Percentiles rank a stretch among this genome's conserved stretches.
Evolutionary conservation across 2,797 vertebrate species (phyloP).

Genomic region (Morelia viridis): DNA sequence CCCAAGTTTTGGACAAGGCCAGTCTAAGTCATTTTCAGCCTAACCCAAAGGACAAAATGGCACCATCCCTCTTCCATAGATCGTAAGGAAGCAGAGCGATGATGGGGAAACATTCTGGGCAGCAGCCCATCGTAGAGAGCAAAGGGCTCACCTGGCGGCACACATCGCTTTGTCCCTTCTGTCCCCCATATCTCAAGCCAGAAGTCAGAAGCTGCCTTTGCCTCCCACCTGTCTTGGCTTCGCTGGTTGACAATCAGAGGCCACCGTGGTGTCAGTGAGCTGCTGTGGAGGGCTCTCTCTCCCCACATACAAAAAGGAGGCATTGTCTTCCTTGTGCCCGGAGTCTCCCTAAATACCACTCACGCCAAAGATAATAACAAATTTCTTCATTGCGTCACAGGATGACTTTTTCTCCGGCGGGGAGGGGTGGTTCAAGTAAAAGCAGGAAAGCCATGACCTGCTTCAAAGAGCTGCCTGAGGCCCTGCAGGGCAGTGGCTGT

Average conservation of each 20-base stretch:
- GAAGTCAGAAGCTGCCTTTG: background rate
- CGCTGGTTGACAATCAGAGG: background rate
- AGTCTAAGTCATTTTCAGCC: background rate
- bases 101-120: background rate
- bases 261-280: background rate
- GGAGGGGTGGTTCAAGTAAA: slow-evolving; percentile 5
- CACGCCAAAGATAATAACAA: background rate
- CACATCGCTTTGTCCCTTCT: background rate
- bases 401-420: background rate
- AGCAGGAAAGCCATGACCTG: slow-evolving; percentile 25
- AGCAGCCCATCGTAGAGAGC: background rate
- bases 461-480: slow-evolving; percentile 1
- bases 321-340: background rate
- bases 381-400: slow-evolving; percentile 7
- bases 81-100: background rate
- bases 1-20: background rate
- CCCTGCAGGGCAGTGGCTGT: background rate
- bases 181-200: background rate
- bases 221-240: background rate
- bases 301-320: background rate
- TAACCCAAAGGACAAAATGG: background rate
- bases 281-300: background rate
- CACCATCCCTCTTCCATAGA: background rate
- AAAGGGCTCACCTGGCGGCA: too few relatives aligned
- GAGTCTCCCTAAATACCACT: background rate